phyloP scores from a whole-genome alignment of 2,888 invertebrate species.

The Lasioglossum lativentre region DNA sequence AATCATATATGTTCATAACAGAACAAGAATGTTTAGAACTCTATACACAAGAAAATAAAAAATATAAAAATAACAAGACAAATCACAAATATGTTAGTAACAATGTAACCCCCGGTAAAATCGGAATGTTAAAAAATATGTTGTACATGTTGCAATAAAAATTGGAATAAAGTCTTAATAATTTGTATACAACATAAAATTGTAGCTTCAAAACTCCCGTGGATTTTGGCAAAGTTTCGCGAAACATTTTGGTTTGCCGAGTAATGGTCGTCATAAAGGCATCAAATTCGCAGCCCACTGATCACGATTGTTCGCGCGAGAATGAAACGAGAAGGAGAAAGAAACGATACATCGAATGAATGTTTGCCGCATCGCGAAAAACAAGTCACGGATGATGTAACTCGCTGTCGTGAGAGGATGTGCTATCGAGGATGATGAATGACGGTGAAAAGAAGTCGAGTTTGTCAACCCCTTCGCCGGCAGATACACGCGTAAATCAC shows the following conservation, averaged over 20 bases:
- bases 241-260: not conserved
- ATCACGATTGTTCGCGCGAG: slow-evolving; percentile 8
- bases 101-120: not conserved
- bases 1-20: not conserved
- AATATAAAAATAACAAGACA: too few relatives aligned
- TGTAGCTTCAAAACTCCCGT: not conserved
- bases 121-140: not conserved
- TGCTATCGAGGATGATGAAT: slow-evolving; percentile 10
- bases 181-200: too few relatives aligned
- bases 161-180: not conserved
- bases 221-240: not conserved
- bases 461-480: slow-evolving; percentile 35
- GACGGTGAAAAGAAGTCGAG: not conserved
- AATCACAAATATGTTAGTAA: too few relatives aligned
- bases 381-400: slow-evolving; percentile 28
- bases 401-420: slow-evolving; percentile 26
- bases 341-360: not conserved
- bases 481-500: not conserved
- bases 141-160: not conserved
- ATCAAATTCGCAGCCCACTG: not conserved
- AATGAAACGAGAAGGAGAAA: not conserved
- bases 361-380: not conserved
- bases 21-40: too few relatives aligned
- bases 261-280: not conserved
- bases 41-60: too few relatives aligned